These are phyloP conservation scores for Delphinus delphis DNA, from an alignment of 2,113 vertebrate genomes.

Conservation along the genomic window DNA sequence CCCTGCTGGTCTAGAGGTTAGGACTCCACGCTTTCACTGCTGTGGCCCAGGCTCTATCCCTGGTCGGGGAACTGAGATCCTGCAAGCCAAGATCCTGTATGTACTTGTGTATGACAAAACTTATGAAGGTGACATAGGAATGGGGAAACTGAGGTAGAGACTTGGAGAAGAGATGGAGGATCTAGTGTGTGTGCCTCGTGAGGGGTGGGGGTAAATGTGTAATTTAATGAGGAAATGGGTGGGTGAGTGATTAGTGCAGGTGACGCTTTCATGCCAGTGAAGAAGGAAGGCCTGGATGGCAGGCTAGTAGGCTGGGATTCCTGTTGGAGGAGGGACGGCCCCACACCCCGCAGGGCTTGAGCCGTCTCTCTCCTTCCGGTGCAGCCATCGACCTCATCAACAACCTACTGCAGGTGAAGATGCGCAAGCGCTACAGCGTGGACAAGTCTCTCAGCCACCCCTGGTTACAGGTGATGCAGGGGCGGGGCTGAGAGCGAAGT, in stretches of 20 bases:
- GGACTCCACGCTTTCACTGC: neutral
- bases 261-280: neutral
- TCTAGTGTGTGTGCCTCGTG: neutral
- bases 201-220: neutral
- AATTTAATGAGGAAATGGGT: neutral
- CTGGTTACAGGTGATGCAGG: conserved; percentile 89
- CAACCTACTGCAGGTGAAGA: conserved; percentile 95
- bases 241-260: neutral
- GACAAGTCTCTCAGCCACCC: conserved; percentile 94
- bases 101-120: neutral
- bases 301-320: neutral
- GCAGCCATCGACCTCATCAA: conserved; percentile 95
- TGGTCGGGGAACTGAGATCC: neutral
- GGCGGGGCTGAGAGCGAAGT: neutral
- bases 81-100: neutral
- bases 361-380: neutral
- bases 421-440: conserved; percentile 96
- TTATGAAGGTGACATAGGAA: neutral
- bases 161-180: neutral
- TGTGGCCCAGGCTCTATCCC: neutral
- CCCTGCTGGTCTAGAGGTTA: neutral
- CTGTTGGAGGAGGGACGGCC: neutral
- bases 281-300: neutral
- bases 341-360: neutral
- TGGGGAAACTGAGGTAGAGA: neutral